Evolutionary conservation across 2,888 invertebrate species (phyloP).

Genomic region (Cantharis rustica): DNA sequence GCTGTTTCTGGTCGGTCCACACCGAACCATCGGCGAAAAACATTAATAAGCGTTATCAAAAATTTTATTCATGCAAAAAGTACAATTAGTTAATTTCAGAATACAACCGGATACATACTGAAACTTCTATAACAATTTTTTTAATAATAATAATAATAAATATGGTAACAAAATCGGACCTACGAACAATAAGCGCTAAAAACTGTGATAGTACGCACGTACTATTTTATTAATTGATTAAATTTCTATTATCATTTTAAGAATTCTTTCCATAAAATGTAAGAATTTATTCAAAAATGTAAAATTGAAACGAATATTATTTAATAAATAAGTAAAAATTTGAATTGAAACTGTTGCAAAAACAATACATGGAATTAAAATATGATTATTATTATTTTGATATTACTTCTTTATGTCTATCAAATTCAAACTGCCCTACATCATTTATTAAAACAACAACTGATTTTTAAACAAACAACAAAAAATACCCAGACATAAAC

Average conservation of each 20-base stretch:
- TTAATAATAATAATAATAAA: neutral
- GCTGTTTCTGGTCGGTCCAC: neutral
- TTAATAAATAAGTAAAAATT: slow-evolving; percentile 3
- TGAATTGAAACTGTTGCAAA: slow-evolving; percentile 5
- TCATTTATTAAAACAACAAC: slow-evolving; percentile 27
- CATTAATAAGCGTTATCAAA: too few species aligned
- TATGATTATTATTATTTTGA: slow-evolving; percentile 4
- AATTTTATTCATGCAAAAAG: neutral
- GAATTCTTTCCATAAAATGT: neutral
- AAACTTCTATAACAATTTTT: neutral
- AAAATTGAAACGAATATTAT: neutral
- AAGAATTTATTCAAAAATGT: slow-evolving; percentile 1
- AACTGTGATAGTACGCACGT: neutral
- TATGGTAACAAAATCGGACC: neutral
- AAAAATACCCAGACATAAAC: neutral
- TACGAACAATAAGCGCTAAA: neutral
- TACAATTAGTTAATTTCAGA: neutral
- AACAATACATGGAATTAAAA: slow-evolving; percentile 7
- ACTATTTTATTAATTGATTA: neutral
- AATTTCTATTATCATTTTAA: slow-evolving; percentile 3
- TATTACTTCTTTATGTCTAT: slow-evolving; percentile 24
- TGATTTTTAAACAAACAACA: neutral
- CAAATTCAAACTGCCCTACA: slow-evolving; percentile 15
- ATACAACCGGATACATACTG: neutral
- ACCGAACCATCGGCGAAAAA: neutral